A percentile compares a stretch with the other conserved stretches of the same genome.
phyloP scores from a whole-genome alignment of 2,888 invertebrate species.

The Antheraea yamamai region DNA sequence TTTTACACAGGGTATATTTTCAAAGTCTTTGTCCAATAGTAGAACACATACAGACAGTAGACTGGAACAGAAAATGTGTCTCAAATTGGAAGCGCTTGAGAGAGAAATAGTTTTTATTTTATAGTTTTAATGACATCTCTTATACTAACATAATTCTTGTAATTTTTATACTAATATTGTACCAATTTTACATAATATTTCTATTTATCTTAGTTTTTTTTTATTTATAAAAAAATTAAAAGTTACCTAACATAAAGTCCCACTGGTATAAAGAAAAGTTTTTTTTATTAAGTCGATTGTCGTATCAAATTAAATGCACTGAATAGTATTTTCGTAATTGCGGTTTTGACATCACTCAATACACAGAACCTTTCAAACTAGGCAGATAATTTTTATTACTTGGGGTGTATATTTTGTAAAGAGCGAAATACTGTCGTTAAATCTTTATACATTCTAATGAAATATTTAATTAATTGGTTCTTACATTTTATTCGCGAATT shows the following conservation, averaged over 20 bases:
- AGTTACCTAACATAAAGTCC: not conserved
- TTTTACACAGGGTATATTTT: too few species aligned
- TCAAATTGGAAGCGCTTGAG: not conserved
- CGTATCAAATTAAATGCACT: not conserved
- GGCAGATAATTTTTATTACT: not conserved
- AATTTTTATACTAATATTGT: not conserved
- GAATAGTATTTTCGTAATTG: not conserved
- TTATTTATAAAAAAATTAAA: not conserved
- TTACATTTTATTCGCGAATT: not conserved
- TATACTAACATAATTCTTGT: not conserved
- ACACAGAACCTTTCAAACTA: too few species aligned
- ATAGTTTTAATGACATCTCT: not conserved
- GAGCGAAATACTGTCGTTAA: too few species aligned
- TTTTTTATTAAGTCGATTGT: not conserved
- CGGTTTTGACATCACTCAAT: not conserved
- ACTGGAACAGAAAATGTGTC: not conserved
- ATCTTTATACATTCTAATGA: too few species aligned
- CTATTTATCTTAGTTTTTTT: not conserved
- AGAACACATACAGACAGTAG: not conserved
- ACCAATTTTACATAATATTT: not conserved
- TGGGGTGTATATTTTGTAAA: too few species aligned
- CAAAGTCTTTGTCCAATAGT: not conserved
- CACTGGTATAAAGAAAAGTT: not conserved
- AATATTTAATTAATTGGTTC: too few species aligned
- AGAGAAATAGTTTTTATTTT: too few species aligned